Base-by-base conservation (phyloP, 2,888 invertebrate species). In the Callyntrura guangdongensis region DNA sequence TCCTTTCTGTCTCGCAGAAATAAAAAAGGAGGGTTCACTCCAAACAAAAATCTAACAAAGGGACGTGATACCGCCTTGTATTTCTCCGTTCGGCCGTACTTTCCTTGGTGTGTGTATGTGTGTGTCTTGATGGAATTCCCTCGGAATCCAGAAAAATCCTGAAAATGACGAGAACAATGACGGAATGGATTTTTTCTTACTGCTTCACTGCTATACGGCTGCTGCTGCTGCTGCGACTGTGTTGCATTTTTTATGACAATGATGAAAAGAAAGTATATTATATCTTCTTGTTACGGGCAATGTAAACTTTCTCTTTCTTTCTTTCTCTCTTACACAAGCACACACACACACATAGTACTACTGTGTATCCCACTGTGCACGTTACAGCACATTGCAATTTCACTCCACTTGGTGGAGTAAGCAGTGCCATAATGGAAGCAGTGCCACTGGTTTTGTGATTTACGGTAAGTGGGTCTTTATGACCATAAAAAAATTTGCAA, bases 141-240 rank as follows among this genome's bases (percentile, higher is more conserved):
- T 67, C 11, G 67, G 67, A 67, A 67, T 64, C 64, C n/a, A 22
- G 64, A 64, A 22, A 64, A 69, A 69, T 72, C 72, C 72, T 12
- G 72, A 72, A 72, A 45, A 72, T 72, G 72, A 72, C 22, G 17
- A 72, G 72, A 72, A 47, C 72, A 72, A 45, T 72, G 72, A 2
- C 14, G 14, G 27, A 17, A 36, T 47, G 72, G 25, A 69, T 45
- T 72, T 67, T 69, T 72, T 72, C 72, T 45, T 45, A 45, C 45
- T 72, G 45, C 17, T 72, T 11, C 22, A 20, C 59, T 45, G 3
- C 17, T 36, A 27, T 61, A 20, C 17, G 2, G n/a, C 17, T 61
- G 61, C 5, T 61, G 61, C 2, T 67, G 67, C 25, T 27, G 27
- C 36, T 67, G 25, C 6, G 27, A 36, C 14, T 67, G 22, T 64